Evolutionary conservation across 2,888 invertebrate genomes (phyloP).

Genomic region (Bhutanitis thaidina): DNA sequence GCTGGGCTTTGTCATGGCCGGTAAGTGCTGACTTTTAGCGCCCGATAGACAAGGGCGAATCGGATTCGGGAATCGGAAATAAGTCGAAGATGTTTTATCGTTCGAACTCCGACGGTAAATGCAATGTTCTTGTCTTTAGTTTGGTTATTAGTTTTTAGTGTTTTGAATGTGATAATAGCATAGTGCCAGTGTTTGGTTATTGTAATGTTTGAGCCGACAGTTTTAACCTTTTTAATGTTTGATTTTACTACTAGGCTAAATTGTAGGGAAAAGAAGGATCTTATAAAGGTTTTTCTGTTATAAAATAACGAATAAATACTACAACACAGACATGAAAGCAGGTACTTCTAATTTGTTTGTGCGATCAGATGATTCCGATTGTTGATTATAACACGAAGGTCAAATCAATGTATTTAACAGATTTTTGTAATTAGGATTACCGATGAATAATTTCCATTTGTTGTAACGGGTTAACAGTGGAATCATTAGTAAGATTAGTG

Average conservation of each 20-base stretch:
- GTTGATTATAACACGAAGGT: slow-evolving; percentile 48
- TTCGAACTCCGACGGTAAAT: slow-evolving; percentile 81
- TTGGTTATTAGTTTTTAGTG: slow-evolving; percentile 72
- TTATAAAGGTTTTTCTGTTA: slow-evolving; percentile 50
- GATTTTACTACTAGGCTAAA: slow-evolving; percentile 50
- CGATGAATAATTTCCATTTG: slow-evolving; percentile 25
- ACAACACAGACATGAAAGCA: slow-evolving; percentile 33
- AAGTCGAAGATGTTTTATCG: slow-evolving; percentile 81
- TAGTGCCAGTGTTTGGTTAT: slow-evolving; percentile 71
- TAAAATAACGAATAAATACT: slow-evolving; percentile 25
- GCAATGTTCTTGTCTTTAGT: slow-evolving; percentile 77
- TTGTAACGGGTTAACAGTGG: slow-evolving; percentile 3
- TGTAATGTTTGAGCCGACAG: slow-evolving; percentile 56
- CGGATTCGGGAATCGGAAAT: slow-evolving; percentile 77
- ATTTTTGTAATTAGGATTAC: slow-evolving; percentile 33
- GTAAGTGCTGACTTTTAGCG: slow-evolving; percentile 84
- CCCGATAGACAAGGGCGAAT: slow-evolving; percentile 79
- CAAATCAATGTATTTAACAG: slow-evolving; percentile 41
- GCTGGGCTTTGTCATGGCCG: slow-evolving; percentile 88
- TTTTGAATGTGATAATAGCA: slow-evolving; percentile 65
- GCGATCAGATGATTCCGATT: slow-evolving; percentile 57
- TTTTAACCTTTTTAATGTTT: slow-evolving; percentile 61
- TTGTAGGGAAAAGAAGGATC: slow-evolving; percentile 48
- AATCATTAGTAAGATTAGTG: not conserved
- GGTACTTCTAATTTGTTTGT: slow-evolving; percentile 44